Percentiles rank a stretch among this genome's conserved stretches.
phyloP scores from a whole-genome alignment of 2,113 vertebrate genomes.

The Ptychochromis oligacanthus region DNA sequence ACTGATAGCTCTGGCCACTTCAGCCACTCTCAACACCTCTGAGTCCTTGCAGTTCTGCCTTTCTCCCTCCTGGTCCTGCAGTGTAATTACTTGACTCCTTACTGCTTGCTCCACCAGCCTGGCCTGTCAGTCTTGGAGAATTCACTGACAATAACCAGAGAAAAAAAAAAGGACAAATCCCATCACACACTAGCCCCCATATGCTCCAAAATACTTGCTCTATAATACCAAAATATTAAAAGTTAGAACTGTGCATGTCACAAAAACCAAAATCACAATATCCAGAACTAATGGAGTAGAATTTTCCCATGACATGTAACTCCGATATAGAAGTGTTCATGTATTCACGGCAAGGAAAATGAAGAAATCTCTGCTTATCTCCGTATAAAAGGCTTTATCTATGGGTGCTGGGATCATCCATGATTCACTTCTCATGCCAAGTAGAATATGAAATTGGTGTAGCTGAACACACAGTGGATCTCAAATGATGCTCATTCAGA shows the following conservation, averaged over 20 bases:
- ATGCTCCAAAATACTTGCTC: neutral
- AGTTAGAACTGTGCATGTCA: neutral
- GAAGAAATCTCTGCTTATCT: conserved; percentile 21
- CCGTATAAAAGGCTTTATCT: conserved; percentile 39
- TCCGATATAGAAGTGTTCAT: neutral
- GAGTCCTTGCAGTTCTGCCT: conserved; percentile 6
- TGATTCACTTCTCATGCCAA: conserved; percentile 1
- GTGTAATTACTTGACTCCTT: conserved; percentile 70
- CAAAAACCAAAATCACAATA: neutral
- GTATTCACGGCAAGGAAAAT: neutral
- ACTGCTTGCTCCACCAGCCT: conserved; percentile 66
- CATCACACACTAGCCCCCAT: conserved; percentile 33
- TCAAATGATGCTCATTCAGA: neutral
- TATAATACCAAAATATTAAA: neutral
- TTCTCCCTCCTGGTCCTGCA: conserved; percentile 10
- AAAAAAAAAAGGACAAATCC: conserved; percentile 73
- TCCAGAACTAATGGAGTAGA: neutral
- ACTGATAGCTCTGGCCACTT: conserved; percentile 2
- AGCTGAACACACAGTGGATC: conserved; percentile 1
- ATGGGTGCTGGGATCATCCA: neutral
- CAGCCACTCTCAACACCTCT: conserved; percentile 17
- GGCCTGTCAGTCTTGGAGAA: conserved; percentile 66
- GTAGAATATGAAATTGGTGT: neutral
- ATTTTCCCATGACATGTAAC: neutral
- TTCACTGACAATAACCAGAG: conserved; percentile 69